These are phyloP conservation scores for Genyomyrus donnyi DNA, from an alignment of 2,113 vertebrate species.

Conservation along the genomic window DNA sequence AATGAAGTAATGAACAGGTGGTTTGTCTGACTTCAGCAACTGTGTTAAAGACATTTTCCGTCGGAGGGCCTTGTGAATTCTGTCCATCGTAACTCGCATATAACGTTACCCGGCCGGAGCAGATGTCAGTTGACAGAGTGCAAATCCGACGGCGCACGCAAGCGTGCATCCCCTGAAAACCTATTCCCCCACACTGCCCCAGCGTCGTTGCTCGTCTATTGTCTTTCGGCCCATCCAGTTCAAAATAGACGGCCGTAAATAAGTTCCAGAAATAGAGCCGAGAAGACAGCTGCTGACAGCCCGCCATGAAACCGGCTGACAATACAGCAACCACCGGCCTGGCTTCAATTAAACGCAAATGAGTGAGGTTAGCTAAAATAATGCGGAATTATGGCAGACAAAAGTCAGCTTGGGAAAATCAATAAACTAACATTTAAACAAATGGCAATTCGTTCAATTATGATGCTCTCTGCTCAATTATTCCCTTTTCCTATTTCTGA, in stretches of 20 bases:
- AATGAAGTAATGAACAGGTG: constrained; percentile 57
- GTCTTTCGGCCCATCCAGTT: constrained; percentile 53
- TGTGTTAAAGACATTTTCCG: constrained; percentile 43
- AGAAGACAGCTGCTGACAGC: constrained; percentile 82
- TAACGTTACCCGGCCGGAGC: constrained; percentile 47
- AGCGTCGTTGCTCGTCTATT: constrained; percentile 54
- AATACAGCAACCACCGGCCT: constrained; percentile 65
- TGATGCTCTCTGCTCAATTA: background rate
- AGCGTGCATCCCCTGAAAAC: constrained; percentile 53
- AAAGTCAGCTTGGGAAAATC: background rate
- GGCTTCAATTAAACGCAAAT: constrained; percentile 69
- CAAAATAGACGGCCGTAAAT: constrained; percentile 69
- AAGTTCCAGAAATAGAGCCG: constrained; percentile 78
- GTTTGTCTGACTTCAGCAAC: constrained; percentile 48
- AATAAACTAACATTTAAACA: background rate
- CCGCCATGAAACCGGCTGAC: constrained; percentile 73
- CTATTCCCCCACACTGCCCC: constrained; percentile 33
- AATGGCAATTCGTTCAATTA: background rate
- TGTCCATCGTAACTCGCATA: constrained; percentile 45
- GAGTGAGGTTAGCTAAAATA: background rate
- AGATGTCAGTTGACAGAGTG: constrained; percentile 41
- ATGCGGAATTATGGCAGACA: background rate
- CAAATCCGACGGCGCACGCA: constrained; percentile 43
- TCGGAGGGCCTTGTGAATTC: constrained; percentile 40
- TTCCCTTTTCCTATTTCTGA: background rate